Evolutionary conservation across 2,888 invertebrate species (phyloP).

Genomic region (Phaedon cochleariae): DNA sequence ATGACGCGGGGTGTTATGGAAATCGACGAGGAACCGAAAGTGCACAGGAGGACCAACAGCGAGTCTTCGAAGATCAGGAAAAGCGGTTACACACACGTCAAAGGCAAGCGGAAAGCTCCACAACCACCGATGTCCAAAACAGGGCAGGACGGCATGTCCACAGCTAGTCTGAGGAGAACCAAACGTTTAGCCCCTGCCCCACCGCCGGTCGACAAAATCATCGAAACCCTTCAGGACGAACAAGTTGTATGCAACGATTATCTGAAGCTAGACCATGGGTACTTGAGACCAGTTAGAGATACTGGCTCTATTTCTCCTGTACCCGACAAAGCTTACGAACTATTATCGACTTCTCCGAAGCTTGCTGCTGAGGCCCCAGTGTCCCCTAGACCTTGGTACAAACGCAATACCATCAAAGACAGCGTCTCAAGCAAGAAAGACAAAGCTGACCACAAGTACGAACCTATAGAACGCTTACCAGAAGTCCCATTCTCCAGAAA

Average conservation of each 20-base stretch:
- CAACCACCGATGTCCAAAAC: slow-evolving; percentile 67
- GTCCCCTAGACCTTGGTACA: slow-evolving; percentile 75
- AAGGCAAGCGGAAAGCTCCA: slow-evolving; percentile 79
- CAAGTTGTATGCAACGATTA: slow-evolving; percentile 61
- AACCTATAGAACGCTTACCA: slow-evolving; percentile 58
- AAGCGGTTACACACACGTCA: slow-evolving; percentile 72
- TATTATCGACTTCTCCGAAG: slow-evolving; percentile 47
- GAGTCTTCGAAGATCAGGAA: slow-evolving; percentile 69
- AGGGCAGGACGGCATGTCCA: slow-evolving; percentile 44
- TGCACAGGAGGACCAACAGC: slow-evolving; percentile 69
- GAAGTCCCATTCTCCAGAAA: slow-evolving; percentile 68
- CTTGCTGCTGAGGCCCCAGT: slow-evolving; percentile 58
- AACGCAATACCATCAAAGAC: slow-evolving; percentile 62
- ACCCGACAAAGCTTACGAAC: slow-evolving; percentile 39
- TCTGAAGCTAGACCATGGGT: slow-evolving; percentile 63
- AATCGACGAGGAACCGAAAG: slow-evolving; percentile 48
- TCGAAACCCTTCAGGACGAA: slow-evolving; percentile 44
- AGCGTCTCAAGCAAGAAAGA: slow-evolving; percentile 53
- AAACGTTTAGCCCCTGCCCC: slow-evolving; percentile 63
- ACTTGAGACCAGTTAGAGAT: slow-evolving; percentile 61
- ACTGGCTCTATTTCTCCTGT: slow-evolving; percentile 35
- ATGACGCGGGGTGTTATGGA: slow-evolving; percentile 55
- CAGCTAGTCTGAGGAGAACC: slow-evolving; percentile 56
- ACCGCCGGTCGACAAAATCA: slow-evolving; percentile 51
- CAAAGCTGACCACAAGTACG: slow-evolving; percentile 49